Evolutionary conservation across 2,797 vertebrate species (phyloP).

Genomic region (Coregonus sp.): DNA sequence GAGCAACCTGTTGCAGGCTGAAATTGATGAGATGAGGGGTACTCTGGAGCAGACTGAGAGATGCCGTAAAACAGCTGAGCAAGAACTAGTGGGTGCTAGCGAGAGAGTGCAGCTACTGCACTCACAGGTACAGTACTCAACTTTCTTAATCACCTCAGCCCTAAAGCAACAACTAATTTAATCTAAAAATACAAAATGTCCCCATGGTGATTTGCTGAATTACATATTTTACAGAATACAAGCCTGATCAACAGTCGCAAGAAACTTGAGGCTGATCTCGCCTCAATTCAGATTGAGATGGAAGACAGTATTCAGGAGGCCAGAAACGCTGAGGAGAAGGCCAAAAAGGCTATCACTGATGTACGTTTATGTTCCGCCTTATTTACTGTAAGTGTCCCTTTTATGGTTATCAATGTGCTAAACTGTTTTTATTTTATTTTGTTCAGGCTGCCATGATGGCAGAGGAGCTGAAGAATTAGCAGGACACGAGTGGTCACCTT

Average conservation of each 20-base stretch:
- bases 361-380: too few species aligned
- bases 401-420: too few species aligned
- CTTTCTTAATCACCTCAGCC: not conserved
- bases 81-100: constrained; percentile 74
- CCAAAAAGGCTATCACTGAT: too few species aligned
- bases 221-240: constrained; percentile 65
- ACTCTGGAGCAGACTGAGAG: constrained; percentile 77
- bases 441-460: too few species aligned
- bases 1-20: constrained; percentile 75
- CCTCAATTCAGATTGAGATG: constrained; percentile 72
- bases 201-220: not conserved
- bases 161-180: not conserved
- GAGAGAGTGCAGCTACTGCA: constrained; percentile 74
- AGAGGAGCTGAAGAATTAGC: too few species aligned
- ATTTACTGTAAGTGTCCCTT: too few species aligned
- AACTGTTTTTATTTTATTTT: too few species aligned
- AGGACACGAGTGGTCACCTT: too few species aligned
- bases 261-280: constrained; percentile 75
- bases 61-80: constrained; percentile 71
- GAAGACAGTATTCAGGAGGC: constrained; percentile 76
- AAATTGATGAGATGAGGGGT: constrained; percentile 74
- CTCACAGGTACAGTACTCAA: constrained; percentile 34
- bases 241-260: constrained; percentile 60
- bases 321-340: constrained; percentile 74
- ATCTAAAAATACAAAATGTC: not conserved